Evolutionary conservation across 37 sponge, comb jelly and placozoan genomes (phyloP).

Genomic region (Aplysina aerophoba): DNA sequence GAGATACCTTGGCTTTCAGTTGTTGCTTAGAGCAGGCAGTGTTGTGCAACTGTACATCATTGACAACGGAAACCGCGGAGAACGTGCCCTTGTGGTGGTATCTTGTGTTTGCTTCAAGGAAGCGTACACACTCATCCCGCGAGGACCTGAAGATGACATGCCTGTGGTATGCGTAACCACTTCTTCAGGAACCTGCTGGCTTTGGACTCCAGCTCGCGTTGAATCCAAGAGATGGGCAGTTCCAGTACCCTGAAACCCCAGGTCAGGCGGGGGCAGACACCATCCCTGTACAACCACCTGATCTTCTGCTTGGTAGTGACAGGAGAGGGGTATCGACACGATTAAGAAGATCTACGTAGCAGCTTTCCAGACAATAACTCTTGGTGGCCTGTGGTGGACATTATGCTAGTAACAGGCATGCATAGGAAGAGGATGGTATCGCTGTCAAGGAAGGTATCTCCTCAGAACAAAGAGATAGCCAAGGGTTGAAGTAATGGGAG

Average conservation of each 20-base stretch:
- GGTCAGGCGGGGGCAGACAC: neutral
- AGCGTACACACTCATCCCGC: neutral
- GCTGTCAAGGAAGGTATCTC: neutral
- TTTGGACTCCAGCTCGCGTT: neutral
- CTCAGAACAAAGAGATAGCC: neutral
- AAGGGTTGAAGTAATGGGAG: neutral
- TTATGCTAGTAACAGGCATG: neutral
- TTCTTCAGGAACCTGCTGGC: neutral
- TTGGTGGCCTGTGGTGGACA: slow-evolving; percentile 5
- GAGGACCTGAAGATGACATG: too few species aligned
- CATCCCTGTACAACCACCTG: neutral
- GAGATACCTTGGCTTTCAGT: neutral
- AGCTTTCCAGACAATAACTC: neutral
- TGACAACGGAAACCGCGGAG: neutral
- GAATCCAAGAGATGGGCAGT: neutral
- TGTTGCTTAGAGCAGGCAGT: neutral
- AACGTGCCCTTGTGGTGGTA: neutral
- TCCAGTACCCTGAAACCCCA: neutral
- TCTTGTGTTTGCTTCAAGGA: neutral
- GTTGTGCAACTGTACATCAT: neutral
- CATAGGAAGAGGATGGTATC: neutral
- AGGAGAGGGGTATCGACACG: neutral
- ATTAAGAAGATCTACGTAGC: neutral
- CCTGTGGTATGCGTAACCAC: too few species aligned
- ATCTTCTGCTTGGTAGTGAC: neutral